Percentiles rank a stretch among this genome's conserved stretches.
Conservation (phyloP, 2,113 vertebrate genomes). For the Brachionichthys hirsutus region DNA sequence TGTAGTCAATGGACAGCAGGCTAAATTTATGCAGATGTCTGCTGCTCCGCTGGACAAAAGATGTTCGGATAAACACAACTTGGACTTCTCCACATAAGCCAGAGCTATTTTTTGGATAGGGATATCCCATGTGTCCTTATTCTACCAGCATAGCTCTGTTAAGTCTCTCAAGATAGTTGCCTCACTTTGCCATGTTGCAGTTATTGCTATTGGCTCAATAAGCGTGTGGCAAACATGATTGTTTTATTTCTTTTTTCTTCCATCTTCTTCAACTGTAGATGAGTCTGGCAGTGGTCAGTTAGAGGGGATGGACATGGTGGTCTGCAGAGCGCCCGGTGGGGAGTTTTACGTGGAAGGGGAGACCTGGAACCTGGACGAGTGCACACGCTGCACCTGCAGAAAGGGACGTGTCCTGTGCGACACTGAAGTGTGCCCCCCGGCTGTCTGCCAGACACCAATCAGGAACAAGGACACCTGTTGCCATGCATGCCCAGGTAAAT, state of each 20-base stretch:
- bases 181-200: background rate
- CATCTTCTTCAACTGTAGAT: conserved; percentile 60
- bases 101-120: conserved; percentile 21
- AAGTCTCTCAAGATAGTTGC: background rate
- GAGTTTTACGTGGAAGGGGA: conserved; percentile 82
- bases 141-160: background rate
- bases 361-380: conserved; percentile 83
- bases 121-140: background rate
- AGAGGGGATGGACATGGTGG: conserved; percentile 79
- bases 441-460: conserved; percentile 75
- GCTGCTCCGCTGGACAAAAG: conserved; percentile 39
- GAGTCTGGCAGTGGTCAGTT: conserved; percentile 80
- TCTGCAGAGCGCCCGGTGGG: conserved; percentile 79
- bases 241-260: background rate
- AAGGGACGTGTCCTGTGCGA: conserved; percentile 81
- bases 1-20: conserved; percentile 44
- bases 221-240: conserved; percentile 3
- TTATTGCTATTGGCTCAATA: conserved; percentile 2
- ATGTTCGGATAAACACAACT: conserved; percentile 35
- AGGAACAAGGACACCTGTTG: conserved; percentile 79
- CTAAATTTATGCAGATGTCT: conserved; percentile 62
- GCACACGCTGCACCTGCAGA: conserved; percentile 80
- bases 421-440: conserved; percentile 80
- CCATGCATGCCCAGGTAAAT: conserved; percentile 76
- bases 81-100: conserved; percentile 19